These are phyloP conservation scores for Orius insidiosus DNA, from an alignment of 1,140 invertebrate species.

Conservation along the genomic window DNA sequence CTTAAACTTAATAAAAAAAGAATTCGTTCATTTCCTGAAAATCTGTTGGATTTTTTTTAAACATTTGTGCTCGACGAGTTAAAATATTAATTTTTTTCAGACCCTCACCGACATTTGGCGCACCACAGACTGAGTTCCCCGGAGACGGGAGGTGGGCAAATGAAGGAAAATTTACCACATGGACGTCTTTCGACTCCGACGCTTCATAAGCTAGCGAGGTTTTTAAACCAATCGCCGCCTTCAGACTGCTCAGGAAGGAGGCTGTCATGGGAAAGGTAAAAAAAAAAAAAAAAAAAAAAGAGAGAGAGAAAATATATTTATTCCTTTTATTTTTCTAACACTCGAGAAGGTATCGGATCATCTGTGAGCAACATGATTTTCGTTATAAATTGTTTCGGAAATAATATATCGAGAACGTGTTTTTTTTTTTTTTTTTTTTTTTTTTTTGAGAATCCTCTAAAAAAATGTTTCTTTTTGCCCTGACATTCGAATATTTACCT, in stretches of 20 bases:
- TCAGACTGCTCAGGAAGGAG: slow-evolving; percentile 28
- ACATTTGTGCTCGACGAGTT: slow-evolving; percentile 1
- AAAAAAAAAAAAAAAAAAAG: not conserved
- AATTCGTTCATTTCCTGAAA: not conserved
- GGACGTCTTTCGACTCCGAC: slow-evolving; percentile 26
- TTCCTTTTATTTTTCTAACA: not conserved
- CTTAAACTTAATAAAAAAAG: not conserved
- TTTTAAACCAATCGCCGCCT: slow-evolving; percentile 41
- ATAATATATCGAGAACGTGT: no score
- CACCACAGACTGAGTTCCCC: slow-evolving; percentile 21
- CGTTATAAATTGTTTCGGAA: no score
- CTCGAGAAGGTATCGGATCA: no score
- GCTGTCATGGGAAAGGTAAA: slow-evolving; percentile 61
- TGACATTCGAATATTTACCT: no score
- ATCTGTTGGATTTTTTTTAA: not conserved
- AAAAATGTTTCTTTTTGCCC: no score
- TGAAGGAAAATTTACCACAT: slow-evolving; percentile 9
- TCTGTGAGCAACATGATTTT: no score
- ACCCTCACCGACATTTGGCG: slow-evolving; percentile 19
- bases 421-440: no score
- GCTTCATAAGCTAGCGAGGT: slow-evolving; percentile 43
- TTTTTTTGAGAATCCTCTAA: no score
- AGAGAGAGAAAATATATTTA: not conserved
- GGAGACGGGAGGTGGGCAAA: slow-evolving; percentile 14
- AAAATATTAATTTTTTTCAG: slow-evolving; percentile 12